Percentiles rank a stretch among this genome's conserved stretches.
Conservation (phyloP, 2,113 vertebrate genomes). For the Lathamus discolor region DNA sequence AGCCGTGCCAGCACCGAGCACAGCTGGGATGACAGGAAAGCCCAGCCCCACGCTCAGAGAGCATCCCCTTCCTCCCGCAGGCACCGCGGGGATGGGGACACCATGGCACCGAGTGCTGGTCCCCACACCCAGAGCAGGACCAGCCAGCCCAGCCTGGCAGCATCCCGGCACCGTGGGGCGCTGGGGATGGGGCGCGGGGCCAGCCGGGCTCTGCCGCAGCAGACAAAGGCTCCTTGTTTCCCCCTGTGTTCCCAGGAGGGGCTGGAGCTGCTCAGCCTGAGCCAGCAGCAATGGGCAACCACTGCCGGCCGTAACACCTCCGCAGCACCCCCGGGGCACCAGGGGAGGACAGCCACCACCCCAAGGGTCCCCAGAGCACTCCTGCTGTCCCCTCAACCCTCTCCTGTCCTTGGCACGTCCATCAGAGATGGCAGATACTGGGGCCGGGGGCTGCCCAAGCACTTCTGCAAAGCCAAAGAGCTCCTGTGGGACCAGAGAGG, state of each 20-base stretch:
- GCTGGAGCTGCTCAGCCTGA: background rate
- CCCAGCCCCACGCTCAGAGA: background rate
- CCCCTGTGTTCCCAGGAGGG: background rate
- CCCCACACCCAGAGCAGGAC: background rate
- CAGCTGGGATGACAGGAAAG: background rate
- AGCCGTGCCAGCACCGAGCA: background rate
- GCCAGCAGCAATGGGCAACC: fast-evolving
- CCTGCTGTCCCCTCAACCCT: background rate
- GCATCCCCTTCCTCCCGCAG: background rate
- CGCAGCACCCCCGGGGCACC: fast-evolving
- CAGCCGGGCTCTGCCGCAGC: background rate
- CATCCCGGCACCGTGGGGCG: fast-evolving
- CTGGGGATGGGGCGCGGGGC: fast-evolving
- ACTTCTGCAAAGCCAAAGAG: background rate
- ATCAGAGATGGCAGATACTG: background rate
- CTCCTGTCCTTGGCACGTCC: fast-evolving
- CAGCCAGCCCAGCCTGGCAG: background rate
- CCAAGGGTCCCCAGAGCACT: background rate
- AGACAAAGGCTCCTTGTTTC: slow-evolving; percentile 41
- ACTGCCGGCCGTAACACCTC: background rate
- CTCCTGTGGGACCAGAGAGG: background rate
- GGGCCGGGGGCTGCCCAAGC: background rate
- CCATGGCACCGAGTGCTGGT: background rate
- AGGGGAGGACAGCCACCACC: background rate
- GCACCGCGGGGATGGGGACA: background rate